A percentile compares a stretch with the other conserved stretches of the same genome.
Conservation (phyloP, 1,140 invertebrate genomes). For the Diorhabda elongata region DNA sequence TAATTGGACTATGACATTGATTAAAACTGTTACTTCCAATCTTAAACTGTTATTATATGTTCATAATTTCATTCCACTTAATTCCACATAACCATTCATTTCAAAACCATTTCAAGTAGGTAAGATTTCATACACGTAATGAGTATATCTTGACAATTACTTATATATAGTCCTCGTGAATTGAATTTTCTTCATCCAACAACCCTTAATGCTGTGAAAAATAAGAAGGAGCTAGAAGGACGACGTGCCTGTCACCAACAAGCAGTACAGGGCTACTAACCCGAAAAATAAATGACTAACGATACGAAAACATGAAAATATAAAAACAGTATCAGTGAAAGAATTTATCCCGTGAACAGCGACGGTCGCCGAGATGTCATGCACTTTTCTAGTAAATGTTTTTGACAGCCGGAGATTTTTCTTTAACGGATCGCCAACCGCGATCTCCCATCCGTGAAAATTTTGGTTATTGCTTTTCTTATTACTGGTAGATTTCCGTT, state of each 20-base stretch:
- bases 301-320: conserved; percentile 17
- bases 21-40: no score
- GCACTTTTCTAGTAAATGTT: conserved; percentile 11
- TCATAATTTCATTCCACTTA: no score
- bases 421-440: conserved; percentile 7
- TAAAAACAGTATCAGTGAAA: conserved; percentile 15
- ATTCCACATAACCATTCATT: no score
- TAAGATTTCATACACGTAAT: no score
- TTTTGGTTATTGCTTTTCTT: conserved; percentile 7
- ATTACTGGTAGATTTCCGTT: neutral
- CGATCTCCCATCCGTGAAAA: conserved; percentile 10
- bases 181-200: no score
- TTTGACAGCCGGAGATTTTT: conserved; percentile 10
- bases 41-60: no score
- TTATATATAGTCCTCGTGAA: no score
- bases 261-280: conserved; percentile 7
- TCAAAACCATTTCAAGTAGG: no score
- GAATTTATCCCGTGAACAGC: neutral
- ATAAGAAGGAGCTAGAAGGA: neutral
- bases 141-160: no score
- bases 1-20: no score
- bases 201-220: neutral
- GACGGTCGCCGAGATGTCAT: conserved; percentile 2
- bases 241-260: conserved; percentile 11
- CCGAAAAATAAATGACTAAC: conserved; percentile 14